These are phyloP conservation scores for Andricus grossulariae DNA, from an alignment of 1,140 invertebrate species.

Conservation along the genomic window DNA sequence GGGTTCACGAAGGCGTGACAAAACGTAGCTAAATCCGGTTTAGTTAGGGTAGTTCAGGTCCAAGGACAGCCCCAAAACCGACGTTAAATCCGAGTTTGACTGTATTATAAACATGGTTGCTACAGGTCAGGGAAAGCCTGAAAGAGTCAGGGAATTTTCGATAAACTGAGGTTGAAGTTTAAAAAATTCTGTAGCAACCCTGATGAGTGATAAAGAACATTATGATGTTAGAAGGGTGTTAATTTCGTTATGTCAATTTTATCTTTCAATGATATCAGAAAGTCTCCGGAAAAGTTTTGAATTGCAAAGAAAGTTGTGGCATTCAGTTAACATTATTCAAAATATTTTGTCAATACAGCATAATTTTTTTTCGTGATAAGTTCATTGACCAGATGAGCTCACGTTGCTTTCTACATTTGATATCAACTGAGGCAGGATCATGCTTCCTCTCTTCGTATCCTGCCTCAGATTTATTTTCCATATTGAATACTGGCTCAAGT, in stretches of 20 bases:
- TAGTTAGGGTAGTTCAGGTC: no score
- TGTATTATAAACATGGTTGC: no score
- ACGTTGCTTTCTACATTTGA: conserved; percentile 25
- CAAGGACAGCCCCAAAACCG: no score
- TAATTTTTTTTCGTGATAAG: not conserved
- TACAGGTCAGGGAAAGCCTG: no score
- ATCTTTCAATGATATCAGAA: not conserved
- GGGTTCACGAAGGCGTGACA: no score
- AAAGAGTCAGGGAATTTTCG: no score
- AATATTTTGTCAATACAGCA: not conserved
- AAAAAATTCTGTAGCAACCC: no score
- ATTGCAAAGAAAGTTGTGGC: not conserved
- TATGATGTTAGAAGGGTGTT: no score
- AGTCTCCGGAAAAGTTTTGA: conserved; percentile 4
- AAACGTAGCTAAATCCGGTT: no score
- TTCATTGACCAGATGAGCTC: conserved; percentile 4
- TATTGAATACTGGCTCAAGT: not conserved
- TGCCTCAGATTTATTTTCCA: conserved; percentile 29
- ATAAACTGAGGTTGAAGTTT: no score
- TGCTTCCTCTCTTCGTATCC: conserved; percentile 51
- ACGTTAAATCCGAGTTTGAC: no score
- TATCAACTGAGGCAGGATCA: conserved; percentile 51
- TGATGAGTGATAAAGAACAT: no score
- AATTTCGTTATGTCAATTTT: not conserved
- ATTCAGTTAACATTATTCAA: not conserved